Conservation (phyloP, 1,140 invertebrate genomes). For the Tyrophagus putrescentiae region DNA sequence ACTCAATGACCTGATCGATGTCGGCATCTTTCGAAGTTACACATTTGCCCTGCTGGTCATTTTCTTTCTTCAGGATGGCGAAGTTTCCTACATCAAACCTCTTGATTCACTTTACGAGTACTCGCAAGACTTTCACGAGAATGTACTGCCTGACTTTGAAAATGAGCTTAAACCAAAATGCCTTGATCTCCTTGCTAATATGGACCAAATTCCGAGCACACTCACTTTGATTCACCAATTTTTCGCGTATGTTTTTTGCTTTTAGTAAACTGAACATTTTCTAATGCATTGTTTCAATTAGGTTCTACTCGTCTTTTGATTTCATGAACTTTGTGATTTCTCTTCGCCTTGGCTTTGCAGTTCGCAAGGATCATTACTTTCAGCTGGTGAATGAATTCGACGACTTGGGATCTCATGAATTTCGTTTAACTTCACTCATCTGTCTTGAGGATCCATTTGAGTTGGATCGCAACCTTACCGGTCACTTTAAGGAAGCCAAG, state of each 20-base stretch:
- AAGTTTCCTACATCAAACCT: not conserved
- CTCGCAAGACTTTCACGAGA: not conserved
- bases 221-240: constrained; percentile 3
- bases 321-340: not conserved
- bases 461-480: not conserved
- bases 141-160: not conserved
- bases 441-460: constrained; percentile 10
- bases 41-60: not conserved
- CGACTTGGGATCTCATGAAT: not conserved
- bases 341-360: not conserved
- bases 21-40: not conserved
- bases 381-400: not conserved
- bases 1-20: not conserved
- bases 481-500: not conserved
- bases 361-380: constrained; percentile 15
- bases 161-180: not conserved
- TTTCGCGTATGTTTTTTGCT: not conserved
- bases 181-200: not conserved
- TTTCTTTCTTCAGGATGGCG: not conserved
- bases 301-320: not conserved
- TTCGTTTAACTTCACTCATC: not conserved
- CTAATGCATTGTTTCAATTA: not conserved
- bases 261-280: not conserved
- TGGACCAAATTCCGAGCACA: not conserved
- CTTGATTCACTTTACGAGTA: not conserved